A percentile compares a stretch with the other conserved stretches of the same genome.
Evolutionary conservation across 1,140 invertebrate species (phyloP).

Genomic region (Drosophila pallidifrons): DNA sequence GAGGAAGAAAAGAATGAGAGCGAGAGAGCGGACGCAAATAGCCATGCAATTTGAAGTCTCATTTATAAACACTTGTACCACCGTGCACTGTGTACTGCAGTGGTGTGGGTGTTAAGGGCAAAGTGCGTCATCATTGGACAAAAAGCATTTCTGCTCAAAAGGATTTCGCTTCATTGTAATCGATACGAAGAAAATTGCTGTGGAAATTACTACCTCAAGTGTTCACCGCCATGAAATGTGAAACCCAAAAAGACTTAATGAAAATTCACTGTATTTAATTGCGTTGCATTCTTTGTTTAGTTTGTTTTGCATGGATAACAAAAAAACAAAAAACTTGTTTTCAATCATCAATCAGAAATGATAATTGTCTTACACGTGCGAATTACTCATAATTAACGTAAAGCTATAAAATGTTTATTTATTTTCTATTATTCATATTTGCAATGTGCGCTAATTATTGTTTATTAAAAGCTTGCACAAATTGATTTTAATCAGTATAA

Average conservation of each 20-base stretch:
- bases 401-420: background rate
- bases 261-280: background rate
- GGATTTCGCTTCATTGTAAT: slow-evolving; percentile 4
- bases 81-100: background rate
- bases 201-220: background rate
- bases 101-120: background rate
- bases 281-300: background rate
- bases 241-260: background rate
- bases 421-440: background rate
- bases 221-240: background rate
- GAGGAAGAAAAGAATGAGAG: background rate
- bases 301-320: background rate
- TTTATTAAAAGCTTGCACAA: too few species aligned
- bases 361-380: slow-evolving; percentile 13
- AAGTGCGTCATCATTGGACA: slow-evolving; percentile 26
- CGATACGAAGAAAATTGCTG: slow-evolving; percentile 11
- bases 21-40: slow-evolving; percentile 4
- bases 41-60: slow-evolving; percentile 26
- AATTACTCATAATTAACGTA: slow-evolving; percentile 16
- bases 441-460: background rate
- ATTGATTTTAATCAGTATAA: too few species aligned
- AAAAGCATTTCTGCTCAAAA: background rate
- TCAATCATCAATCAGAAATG: slow-evolving; percentile 8
- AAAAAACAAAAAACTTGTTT: background rate
- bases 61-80: slow-evolving; percentile 6